Percentiles rank a stretch among this genome's conserved stretches.
phyloP scores from a whole-genome alignment of 1,140 invertebrate species.

The Pseudomyrmex cubaensis region DNA sequence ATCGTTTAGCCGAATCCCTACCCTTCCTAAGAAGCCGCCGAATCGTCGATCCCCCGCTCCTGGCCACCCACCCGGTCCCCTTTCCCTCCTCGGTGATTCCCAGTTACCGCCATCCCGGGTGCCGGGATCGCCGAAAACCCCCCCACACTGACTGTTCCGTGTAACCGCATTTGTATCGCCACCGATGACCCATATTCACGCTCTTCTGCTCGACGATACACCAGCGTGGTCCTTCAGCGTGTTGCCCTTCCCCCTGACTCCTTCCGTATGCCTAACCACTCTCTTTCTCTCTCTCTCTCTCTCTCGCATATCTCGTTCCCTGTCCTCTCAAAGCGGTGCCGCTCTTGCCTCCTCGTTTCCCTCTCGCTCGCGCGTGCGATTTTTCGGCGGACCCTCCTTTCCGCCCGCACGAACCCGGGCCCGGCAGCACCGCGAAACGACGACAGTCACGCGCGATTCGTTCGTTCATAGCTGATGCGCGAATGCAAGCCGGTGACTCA shows the following conservation, averaged over 20 bases:
- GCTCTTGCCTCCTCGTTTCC: constrained; percentile 6
- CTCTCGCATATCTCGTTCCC: neutral
- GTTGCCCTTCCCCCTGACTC: neutral
- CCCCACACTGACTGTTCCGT: constrained; percentile 62
- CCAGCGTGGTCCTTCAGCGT: constrained; percentile 47
- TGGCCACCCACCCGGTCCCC: constrained; percentile 29
- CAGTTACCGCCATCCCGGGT: constrained; percentile 34
- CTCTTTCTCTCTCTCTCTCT: constrained; percentile 23
- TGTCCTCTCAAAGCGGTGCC: neutral
- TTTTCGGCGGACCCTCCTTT: constrained; percentile 52
- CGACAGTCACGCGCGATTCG: constrained; percentile 73
- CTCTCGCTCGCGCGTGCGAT: constrained; percentile 41
- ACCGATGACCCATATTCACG: constrained; percentile 82
- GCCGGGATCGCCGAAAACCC: constrained; percentile 16
- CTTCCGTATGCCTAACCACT: neutral
- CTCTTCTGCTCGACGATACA: constrained; percentile 66
- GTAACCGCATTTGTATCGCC: constrained; percentile 81
- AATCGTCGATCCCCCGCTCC: constrained; percentile 45
- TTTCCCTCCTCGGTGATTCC: constrained; percentile 5
- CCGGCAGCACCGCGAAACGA: neutral
- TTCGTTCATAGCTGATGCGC: constrained; percentile 68
- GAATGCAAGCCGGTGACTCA: constrained; percentile 71
- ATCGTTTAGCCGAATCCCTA: constrained; percentile 66
- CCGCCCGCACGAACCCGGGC: constrained; percentile 17
- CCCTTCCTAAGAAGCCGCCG: constrained; percentile 58